These are phyloP conservation scores for Hippocampus barbouri DNA, from an alignment of 2,113 vertebrate species.

Conservation along the genomic window DNA sequence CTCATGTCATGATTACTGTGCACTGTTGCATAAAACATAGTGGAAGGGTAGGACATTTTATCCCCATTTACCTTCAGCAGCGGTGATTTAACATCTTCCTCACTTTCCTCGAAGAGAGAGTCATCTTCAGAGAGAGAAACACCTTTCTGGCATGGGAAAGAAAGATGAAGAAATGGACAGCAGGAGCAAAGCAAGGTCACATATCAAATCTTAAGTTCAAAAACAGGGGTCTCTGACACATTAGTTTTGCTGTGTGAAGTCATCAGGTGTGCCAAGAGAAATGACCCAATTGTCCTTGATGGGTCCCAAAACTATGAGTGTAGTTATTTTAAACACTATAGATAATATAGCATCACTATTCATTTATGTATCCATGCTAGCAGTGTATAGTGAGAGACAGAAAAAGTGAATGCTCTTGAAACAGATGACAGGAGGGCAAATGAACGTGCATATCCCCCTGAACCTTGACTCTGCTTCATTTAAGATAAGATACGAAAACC, in stretches of 20 bases:
- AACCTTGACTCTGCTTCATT: no score
- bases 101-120: constrained; percentile 61
- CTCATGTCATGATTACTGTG: background rate
- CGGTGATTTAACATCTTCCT: constrained; percentile 15
- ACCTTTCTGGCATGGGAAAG: constrained; percentile 19
- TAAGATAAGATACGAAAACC: no score
- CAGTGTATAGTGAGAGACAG: no score
- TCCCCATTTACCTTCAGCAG: constrained; percentile 39
- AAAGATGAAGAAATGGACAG: background rate
- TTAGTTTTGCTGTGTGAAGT: background rate
- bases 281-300: background rate
- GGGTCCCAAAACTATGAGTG: background rate
- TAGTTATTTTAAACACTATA: no score
- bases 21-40: background rate
- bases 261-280: background rate
- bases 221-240: background rate
- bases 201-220: background rate
- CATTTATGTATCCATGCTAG: no score
- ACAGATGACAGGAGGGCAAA: no score
- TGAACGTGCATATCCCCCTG: no score
- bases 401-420: no score
- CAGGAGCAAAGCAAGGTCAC: background rate
- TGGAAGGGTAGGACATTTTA: background rate
- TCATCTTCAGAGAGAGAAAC: constrained; percentile 46
- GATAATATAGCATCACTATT: no score